Evolutionary conservation across 2,888 invertebrate species (phyloP), one percentile per base, ranked within the genome.

Genomic region (Phortica magna): DNA sequence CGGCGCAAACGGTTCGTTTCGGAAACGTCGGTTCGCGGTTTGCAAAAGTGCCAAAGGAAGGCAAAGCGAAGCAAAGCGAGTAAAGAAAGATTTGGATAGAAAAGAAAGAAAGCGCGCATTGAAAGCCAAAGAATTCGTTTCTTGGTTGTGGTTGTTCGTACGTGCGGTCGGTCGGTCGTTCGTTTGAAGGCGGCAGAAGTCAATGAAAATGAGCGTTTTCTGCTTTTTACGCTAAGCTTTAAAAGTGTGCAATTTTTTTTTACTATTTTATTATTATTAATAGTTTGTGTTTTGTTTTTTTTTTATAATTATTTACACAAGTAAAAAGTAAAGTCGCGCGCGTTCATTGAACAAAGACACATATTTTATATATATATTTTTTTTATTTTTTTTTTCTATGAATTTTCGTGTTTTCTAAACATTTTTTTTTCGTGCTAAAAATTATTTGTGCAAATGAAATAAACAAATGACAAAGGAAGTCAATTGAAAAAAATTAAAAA

Each of bases 1-100:
- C 90, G 89, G 87, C 84, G 88, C 81, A 83, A 81, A 81, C 85
- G 86, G 88, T 86, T 82, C 53, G 73, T 70, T 57, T 78, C 74
- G 78, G 79, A 73, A 73, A 71, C 75, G 78, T 70, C 61, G 68
- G 55, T 76, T 48, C 67, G 77, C 73, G 59, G 41, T 43, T 61
- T 7, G 74, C 39, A 73, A 22, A 73, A 73, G 55, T 65, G 70
- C 31, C 39, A 19, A 77, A 22, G 67, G 71, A 77, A 22, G 67
- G 74, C 17, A 76, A 70, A 48, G 10, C 10, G 48, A 2, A 31
- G 31, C 31, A 31, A n/a, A n/a, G 31, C 31, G 31, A 31, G 31
- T 31, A 0, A 31, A 31, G 31, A 31, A 31, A 31, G 31, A 31
- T 31, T 31, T n/a, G n/a, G 31, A 31, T 31, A 31, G 31, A 31